phyloP scores from a whole-genome alignment of 2,797 vertebrate genomes.

The Octomys mimax region DNA sequence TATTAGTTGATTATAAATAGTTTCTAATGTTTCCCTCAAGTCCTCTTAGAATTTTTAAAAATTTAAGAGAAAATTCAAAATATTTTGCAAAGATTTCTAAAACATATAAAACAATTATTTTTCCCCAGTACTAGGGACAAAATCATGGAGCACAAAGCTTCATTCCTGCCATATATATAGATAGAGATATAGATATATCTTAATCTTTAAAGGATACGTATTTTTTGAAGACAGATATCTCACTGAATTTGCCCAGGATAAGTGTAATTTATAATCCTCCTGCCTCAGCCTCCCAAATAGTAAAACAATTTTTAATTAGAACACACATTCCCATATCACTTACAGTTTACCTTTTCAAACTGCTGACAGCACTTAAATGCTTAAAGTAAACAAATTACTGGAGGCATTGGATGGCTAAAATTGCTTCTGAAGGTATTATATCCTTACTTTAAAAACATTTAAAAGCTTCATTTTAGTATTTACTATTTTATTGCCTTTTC shows the following conservation, averaged over 20 bases:
- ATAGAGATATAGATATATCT: too few species aligned
- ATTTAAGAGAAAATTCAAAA: slow-evolving; percentile 57
- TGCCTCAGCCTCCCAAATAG: not conserved
- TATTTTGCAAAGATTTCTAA: slow-evolving; percentile 21
- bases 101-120: slow-evolving; percentile 5
- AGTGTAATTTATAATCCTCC: not conserved
- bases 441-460: not conserved
- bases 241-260: not conserved
- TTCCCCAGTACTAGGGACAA: not conserved
- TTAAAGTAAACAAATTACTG: slow-evolving; percentile 30
- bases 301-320: slow-evolving; percentile 33
- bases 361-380: slow-evolving; percentile 43
- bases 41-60: slow-evolving; percentile 54
- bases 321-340: slow-evolving; percentile 50
- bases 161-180: not conserved
- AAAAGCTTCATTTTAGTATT: slow-evolving; percentile 19
- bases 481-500: not conserved
- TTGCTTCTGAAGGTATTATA: slow-evolving; percentile 16
- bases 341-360: slow-evolving; percentile 51
- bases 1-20: slow-evolving; percentile 31
- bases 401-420: not conserved
- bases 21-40: slow-evolving; percentile 62
- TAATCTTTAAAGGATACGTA: too few species aligned
- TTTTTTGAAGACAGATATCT: not conserved
- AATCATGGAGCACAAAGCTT: too few species aligned